These are phyloP conservation scores for Schizopygopsis malacanthus DNA, from an alignment of 2,797 vertebrate genomes.

Conservation along the genomic window DNA sequence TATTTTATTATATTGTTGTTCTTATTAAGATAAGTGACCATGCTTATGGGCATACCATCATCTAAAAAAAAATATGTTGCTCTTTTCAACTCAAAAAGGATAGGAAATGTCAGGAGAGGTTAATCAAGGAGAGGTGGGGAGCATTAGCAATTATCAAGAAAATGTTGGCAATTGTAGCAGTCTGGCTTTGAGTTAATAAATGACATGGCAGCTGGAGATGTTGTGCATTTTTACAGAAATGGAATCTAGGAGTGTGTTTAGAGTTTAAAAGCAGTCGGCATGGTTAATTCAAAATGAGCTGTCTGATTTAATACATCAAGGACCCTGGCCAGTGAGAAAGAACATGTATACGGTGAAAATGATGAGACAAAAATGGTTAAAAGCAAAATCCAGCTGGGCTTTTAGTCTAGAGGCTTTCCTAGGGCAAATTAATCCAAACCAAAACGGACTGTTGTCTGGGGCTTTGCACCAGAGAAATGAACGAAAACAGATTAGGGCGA, in stretches of 20 bases:
- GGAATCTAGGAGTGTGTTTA: background rate
- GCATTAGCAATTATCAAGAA: background rate
- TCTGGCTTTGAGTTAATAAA: slow-evolving; percentile 6
- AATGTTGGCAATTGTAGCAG: background rate
- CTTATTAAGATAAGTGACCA: background rate
- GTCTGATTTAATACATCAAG: slow-evolving; percentile 28
- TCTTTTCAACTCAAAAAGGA: background rate
- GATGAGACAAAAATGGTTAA: slow-evolving; percentile 5
- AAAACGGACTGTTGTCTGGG: background rate
- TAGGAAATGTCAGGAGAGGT: background rate
- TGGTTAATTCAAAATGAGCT: slow-evolving; percentile 12
- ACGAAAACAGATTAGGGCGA: background rate
- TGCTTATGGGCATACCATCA: background rate
- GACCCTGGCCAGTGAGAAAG: background rate
- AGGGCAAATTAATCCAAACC: background rate
- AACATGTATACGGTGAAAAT: background rate
- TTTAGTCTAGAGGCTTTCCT: background rate
- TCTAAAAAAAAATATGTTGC: background rate
- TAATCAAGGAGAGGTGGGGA: background rate
- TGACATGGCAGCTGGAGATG: background rate
- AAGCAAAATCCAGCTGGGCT: background rate
- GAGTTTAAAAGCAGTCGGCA: slow-evolving; percentile 6
- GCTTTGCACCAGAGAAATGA: background rate
- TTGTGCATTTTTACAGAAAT: slow-evolving; percentile 2
- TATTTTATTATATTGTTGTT: background rate